Base-by-base conservation (phyloP, 2,888 invertebrate species). In the Sphecodes monilicornis region DNA sequence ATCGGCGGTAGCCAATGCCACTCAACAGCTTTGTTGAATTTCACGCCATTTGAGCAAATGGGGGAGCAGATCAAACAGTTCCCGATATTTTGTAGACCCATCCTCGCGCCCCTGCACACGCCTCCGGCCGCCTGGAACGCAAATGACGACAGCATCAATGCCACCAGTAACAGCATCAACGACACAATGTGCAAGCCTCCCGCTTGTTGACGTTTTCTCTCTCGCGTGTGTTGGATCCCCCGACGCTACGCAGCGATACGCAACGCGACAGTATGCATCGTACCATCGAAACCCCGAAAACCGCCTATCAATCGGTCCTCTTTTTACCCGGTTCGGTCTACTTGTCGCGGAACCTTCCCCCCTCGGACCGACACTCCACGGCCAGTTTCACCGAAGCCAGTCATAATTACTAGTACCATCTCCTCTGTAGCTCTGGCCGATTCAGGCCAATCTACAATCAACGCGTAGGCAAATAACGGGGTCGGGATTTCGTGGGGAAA, bases 1-100 rank as follows among this genome's bases (percentile, higher is more conserved):
- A 73, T 78, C 80, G 73, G 74, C 69, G 60, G 84, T 80, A 75
- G 82, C 76, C 83, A 70, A 57, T 82, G 86, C 87, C 90, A 91
- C 90, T 93, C 91, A 86, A 91, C 91, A 93, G 92, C 92, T 93
- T 93, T 93, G 93, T 93, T 91, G 92, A 93, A 93, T 94, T 93
- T 94, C 93, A 92, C 92, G 92, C 92, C 91, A 92, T 93, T 93
- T 92, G 92, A 90, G 90, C 91, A 93, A 93, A 92, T 92, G 92
- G 90, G 83, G 87, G 89, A 89, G 86, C 90, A 90, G 90, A 93
- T 93, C 91, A 93, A 94, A 93, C 91, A 93, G 91, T 88, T 22
- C 84, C 71, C 88, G 91, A 92, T 93, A 93, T 93, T 92, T 92
- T 90, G 89, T 84, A 82, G 88, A 88, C 74, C 88, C 76, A 84